These are phyloP conservation scores for Ypsolopha scabrella DNA, from an alignment of 2,888 invertebrate genomes.

Conservation along the genomic window DNA sequence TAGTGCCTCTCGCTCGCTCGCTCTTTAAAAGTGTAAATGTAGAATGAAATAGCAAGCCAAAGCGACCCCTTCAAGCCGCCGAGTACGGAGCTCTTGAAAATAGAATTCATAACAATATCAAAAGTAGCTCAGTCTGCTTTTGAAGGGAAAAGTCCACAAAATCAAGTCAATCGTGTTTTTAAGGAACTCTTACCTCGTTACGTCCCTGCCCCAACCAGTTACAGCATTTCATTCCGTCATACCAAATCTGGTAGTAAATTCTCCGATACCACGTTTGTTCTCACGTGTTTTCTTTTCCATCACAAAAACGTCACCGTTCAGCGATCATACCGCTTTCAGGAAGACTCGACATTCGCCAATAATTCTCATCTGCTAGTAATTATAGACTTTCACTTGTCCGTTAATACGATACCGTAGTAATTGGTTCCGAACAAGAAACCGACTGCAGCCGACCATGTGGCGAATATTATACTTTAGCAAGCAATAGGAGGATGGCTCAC, in stretches of 20 bases:
- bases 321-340: conserved; percentile 8
- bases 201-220: conserved; percentile 39
- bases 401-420: conserved; percentile 43
- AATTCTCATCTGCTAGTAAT: conserved; percentile 25
- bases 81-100: too few species aligned
- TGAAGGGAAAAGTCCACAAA: too few species aligned
- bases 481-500: too few species aligned
- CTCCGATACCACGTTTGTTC: conserved; percentile 36
- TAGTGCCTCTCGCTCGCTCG: too few species aligned
- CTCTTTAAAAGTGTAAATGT: too few species aligned
- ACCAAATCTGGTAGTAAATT: conserved; percentile 55
- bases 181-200: too few species aligned
- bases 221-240: conserved; percentile 49
- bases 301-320: conserved; percentile 9
- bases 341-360: conserved; percentile 11
- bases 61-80: too few species aligned
- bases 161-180: too few species aligned
- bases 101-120: too few species aligned
- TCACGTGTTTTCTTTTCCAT: conserved; percentile 25
- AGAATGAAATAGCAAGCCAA: too few species aligned
- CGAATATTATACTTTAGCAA: conserved; percentile 8
- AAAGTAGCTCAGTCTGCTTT: too few species aligned
- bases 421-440: conserved; percentile 38
- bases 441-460: conserved; percentile 18
- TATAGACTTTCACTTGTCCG: conserved; percentile 50